phyloP scores from a whole-genome alignment of 1,140 invertebrate species.

The Diplogasteroides magnus region DNA sequence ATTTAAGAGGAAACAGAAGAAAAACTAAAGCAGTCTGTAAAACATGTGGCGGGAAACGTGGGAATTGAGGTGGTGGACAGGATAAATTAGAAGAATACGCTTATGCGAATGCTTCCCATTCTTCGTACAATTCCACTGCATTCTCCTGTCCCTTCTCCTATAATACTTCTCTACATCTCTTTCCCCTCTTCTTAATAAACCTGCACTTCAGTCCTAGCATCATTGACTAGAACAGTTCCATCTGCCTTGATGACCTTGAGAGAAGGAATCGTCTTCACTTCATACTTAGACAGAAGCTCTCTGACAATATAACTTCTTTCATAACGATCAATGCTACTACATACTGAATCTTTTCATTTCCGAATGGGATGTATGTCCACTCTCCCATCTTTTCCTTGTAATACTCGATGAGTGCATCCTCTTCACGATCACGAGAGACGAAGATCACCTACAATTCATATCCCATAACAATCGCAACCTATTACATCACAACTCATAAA shows the following conservation, averaged over 20 bases:
- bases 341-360: slow-evolving; percentile 43
- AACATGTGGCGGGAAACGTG: too few relatives aligned
- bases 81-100: too few relatives aligned
- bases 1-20: too few relatives aligned
- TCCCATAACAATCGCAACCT: too few relatives aligned
- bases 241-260: slow-evolving; percentile 49
- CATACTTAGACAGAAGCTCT: slow-evolving; percentile 43
- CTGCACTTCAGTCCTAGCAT: slow-evolving; percentile 50
- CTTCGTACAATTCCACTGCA: slow-evolving; percentile 35
- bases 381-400: slow-evolving; percentile 46
- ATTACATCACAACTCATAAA: too few relatives aligned
- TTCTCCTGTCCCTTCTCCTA: slow-evolving; percentile 22
- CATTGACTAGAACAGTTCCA: slow-evolving; percentile 48
- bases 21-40: too few relatives aligned
- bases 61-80: too few relatives aligned
- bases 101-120: slow-evolving; percentile 37
- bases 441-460: slow-evolving; percentile 24
- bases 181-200: slow-evolving; percentile 7
- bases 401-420: slow-evolving; percentile 45
- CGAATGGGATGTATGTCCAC: slow-evolving; percentile 43
- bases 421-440: slow-evolving; percentile 42
- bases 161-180: not conserved
- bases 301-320: slow-evolving; percentile 28
- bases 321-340: not conserved
- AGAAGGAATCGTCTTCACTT: slow-evolving; percentile 53